A percentile compares a stretch with the other conserved stretches of the same genome.
Conservation (phyloP, 2,113 vertebrate species). For the Pelmatolapia mariae region DNA sequence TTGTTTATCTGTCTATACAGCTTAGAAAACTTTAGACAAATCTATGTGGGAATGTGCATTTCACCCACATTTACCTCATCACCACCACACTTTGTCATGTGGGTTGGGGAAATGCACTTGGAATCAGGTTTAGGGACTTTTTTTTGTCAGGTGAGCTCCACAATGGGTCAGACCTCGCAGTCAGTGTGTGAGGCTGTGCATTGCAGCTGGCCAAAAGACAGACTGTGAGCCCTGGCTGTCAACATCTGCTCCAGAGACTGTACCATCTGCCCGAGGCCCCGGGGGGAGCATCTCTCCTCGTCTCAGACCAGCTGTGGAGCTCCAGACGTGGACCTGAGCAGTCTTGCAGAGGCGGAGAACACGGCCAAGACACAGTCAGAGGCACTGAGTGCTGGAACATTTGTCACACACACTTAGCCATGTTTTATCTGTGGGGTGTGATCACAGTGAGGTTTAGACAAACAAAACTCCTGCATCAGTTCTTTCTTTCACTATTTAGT, state of each 20-base stretch:
- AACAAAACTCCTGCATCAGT: neutral
- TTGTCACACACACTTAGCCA: constrained; percentile 17
- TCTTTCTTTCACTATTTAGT: neutral
- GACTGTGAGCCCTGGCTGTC: constrained; percentile 60
- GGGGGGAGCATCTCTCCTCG: constrained; percentile 35
- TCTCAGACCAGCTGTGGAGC: constrained; percentile 62
- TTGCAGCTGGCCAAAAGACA: constrained; percentile 59
- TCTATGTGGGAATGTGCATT: neutral
- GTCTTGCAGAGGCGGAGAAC: constrained; percentile 29
- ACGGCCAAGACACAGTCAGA: constrained; percentile 38
- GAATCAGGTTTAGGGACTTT: constrained; percentile 42
- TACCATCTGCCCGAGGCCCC: constrained; percentile 63
- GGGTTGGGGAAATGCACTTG: constrained; percentile 17
- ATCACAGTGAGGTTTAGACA: neutral
- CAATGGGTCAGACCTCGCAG: constrained; percentile 31
- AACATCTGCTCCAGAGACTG: constrained; percentile 74
- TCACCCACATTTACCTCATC: neutral
- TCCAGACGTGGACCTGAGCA: constrained; percentile 47
- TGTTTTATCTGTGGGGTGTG: neutral
- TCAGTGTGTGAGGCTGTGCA: constrained; percentile 15
- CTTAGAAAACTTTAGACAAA: neutral
- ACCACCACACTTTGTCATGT: neutral
- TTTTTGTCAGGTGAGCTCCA: constrained; percentile 60
- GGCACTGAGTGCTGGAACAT: constrained; percentile 5
- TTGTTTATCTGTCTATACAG: neutral